Evolutionary conservation across 2,113 vertebrate species (phyloP).

Genomic region (Brachyhypopomus occidentalis): DNA sequence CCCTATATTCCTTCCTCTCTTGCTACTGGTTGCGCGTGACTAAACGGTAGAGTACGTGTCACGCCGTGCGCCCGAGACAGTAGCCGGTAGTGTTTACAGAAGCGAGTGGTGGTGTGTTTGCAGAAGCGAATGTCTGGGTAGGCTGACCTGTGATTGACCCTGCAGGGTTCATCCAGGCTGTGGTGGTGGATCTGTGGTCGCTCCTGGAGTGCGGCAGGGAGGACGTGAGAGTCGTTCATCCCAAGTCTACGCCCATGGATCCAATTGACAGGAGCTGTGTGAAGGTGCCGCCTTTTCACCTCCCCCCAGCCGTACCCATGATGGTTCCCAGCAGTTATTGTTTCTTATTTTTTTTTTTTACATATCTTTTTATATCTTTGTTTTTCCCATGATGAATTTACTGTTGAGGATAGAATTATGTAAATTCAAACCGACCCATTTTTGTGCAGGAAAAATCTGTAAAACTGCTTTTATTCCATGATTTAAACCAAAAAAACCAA

Average conservation of each 20-base stretch:
- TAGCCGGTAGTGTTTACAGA: background rate
- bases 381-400: too few species aligned
- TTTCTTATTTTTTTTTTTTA: too few species aligned
- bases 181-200: constrained; percentile 87
- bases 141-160: background rate
- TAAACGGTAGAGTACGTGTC: background rate
- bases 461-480: background rate
- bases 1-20: too few species aligned
- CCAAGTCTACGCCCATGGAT: constrained; percentile 85
- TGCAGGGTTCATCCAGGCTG: constrained; percentile 84
- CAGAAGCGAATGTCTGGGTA: background rate
- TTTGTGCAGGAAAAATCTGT: background rate
- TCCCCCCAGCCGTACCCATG: background rate
- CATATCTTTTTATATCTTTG: too few species aligned
- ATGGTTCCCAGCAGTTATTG: background rate
- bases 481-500: background rate
- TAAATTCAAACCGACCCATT: too few species aligned
- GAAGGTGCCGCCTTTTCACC: constrained; percentile 76
- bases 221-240: constrained; percentile 80
- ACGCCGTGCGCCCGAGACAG: background rate
- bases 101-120: background rate
- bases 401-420: too few species aligned
- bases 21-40: too few species aligned
- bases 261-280: constrained; percentile 89
- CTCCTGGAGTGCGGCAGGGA: constrained; percentile 88